Conservation (phyloP, 2,113 vertebrate genomes). For the Cebus imitator region DNA sequence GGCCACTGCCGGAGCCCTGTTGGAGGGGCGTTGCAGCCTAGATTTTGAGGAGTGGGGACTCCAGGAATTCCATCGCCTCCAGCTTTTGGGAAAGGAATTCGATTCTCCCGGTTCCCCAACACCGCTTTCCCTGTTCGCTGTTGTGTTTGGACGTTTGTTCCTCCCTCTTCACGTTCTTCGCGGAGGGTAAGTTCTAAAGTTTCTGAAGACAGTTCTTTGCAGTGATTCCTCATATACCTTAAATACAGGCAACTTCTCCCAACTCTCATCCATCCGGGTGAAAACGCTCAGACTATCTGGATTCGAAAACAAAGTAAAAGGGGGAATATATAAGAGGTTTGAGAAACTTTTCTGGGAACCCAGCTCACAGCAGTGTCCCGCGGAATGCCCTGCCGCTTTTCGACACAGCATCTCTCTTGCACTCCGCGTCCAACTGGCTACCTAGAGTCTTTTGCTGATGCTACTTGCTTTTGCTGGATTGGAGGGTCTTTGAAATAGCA, state of each 20-base stretch:
- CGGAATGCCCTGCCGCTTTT: neutral
- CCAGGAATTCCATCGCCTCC: neutral
- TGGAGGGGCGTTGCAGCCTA: neutral
- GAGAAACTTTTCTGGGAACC: slow-evolving; percentile 41
- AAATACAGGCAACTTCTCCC: neutral
- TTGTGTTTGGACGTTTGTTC: neutral
- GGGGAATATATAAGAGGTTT: neutral
- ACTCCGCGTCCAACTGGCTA: neutral
- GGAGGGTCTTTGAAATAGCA: slow-evolving; percentile 72
- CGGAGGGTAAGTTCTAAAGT: slow-evolving; percentile 58
- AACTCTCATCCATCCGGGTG: neutral
- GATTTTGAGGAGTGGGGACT: neutral
- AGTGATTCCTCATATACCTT: neutral
- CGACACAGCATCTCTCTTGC: neutral
- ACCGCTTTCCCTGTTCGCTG: neutral
- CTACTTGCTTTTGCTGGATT: slow-evolving; percentile 62
- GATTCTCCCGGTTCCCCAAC: neutral
- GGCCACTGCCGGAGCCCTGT: neutral
- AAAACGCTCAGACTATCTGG: neutral
- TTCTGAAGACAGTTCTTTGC: slow-evolving; percentile 18
- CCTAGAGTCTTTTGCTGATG: slow-evolving; percentile 28
- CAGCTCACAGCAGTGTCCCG: neutral
- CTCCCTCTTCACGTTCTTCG: neutral
- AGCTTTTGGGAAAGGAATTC: neutral
- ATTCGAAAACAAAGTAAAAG: neutral